Evolutionary conservation across 2,888 invertebrate genomes (phyloP).

Genomic region (Stegophylla sp.): DNA sequence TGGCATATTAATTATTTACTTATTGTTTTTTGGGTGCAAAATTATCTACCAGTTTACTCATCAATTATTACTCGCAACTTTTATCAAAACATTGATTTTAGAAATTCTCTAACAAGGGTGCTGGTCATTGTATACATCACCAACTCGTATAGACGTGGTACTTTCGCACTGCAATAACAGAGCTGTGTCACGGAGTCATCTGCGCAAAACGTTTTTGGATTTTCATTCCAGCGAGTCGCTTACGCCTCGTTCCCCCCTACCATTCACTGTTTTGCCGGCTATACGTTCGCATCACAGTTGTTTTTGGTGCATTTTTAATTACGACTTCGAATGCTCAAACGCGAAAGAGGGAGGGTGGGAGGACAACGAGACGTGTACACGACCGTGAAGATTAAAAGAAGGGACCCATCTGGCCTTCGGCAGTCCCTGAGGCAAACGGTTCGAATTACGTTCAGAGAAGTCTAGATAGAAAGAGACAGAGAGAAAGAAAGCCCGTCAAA

Average conservation of each 20-base stretch:
- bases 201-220: neutral
- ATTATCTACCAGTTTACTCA: too few species aligned
- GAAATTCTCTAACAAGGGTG: too few species aligned
- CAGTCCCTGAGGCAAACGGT: conserved; percentile 36
- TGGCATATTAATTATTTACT: too few species aligned
- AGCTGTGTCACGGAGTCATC: neutral
- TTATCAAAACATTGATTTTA: too few species aligned
- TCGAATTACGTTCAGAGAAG: neutral
- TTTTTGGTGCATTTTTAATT: conserved; percentile 48
- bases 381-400: conserved; percentile 52
- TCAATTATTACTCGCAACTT: too few species aligned
- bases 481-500: conserved; percentile 33
- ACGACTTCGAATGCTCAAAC: conserved; percentile 8
- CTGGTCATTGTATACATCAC: too few species aligned
- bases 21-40: too few species aligned
- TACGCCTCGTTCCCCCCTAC: neutral
- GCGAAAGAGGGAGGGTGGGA: neutral
- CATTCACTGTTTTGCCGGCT: neutral
- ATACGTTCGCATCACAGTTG: conserved; percentile 16
- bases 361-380: conserved; percentile 10
- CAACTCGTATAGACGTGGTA: too few species aligned
- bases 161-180: neutral
- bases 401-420: conserved; percentile 53
- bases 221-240: neutral
- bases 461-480: neutral